Base-by-base conservation (phyloP, 1,140 invertebrate genomes). In the Drosophila ananassae region DNA sequence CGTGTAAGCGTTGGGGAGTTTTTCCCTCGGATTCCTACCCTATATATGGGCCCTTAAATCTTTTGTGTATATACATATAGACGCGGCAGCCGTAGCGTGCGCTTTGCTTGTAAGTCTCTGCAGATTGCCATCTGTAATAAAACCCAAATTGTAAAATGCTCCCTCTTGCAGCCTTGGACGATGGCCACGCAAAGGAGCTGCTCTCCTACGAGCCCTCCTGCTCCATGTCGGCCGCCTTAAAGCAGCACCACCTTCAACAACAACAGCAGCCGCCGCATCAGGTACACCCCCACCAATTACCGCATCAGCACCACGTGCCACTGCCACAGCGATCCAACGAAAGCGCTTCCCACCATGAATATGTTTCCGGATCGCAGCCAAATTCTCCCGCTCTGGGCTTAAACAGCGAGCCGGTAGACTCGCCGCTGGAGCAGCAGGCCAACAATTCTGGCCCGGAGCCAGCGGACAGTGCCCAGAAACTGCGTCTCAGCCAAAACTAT, bases 81-180 rank as follows among this genome's bases (percentile, higher is more conserved):
- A 78, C 74, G 82, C 74, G 71, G 81, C 41, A 17, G 41, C 41
- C 41, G 13, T 21, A 44, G 41, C 79, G 77, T 89, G 74, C 74
- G 73, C 63, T 89, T 90, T 53, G 85, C 87, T 90, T 90, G 87
- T 90, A 90, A 90, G 87, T 90, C 79, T 82, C 67, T 71, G 64
- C 73, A 51, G 72, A 77, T 79, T 90, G 67, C 80, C 67, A 74
- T 64, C 73, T 82, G 75, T 90, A 90, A 90, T 90, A 90, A 90
- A 85, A 81, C 71, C 62, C 76, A 73, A 74, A 85, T 77, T 90
- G 79, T 80, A 90, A 90, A 77, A 85, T 90, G 85, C 81, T 90
- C 50, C 73, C 76, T 78, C 51, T 90, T 90, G 56, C 87, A 90
- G 87, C 87, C 24, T 67, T 90, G 61, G 87, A 90, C 30, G 87